Evolutionary conservation across 2,888 invertebrate species (phyloP), one percentile per base, ranked within the genome.

Genomic region (Esperia sulphurella): DNA sequence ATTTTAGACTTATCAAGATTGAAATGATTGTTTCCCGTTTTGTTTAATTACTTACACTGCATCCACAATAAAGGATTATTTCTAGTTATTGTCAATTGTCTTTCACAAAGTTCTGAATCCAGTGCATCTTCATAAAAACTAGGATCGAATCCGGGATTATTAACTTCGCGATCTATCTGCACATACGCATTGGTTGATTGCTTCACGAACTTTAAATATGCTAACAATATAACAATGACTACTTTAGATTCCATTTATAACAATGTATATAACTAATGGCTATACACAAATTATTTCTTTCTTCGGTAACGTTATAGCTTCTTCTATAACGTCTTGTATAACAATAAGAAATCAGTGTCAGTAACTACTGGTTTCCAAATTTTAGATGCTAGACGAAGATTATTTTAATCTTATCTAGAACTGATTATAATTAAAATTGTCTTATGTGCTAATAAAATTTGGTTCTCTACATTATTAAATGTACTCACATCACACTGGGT

Each of bases 41-140:
- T 5, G 10, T n/a, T n/a, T 14, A 10, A 9, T 5, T 30, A 49
- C 52, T 52, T 41, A 49, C 52, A 52, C 44, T 43, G 31, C 1
- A 43, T 7, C n/a, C 37, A 10, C 9, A 52, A 35, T 6, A 13
- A 2, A 0, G 44, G 10, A 33, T 52, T 44, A 9, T 30, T 46
- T 14, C 39, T 39, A 14, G 8, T 6, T 7, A 14, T 39, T 39
- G 13, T 4, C n/a, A 59, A 13, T 43, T 59, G 57, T 13, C 37
- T 42, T n/a, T 44, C 47, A 41, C 60, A 60, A 14, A 52, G 37
- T 35, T 46, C 54, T 13, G 53, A 14, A 49, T 60, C 53, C 8
- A 60, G 41, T 1, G 52, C 52, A 13, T 50, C 35, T 40, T 58
- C 52, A n/a, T 60, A 58, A 8, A 58, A 30, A 3, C 45, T 44